Evolutionary conservation across 2,888 invertebrate species (phyloP), one percentile per base, ranked within the genome.

Genomic region (Lasioglossum oenotherae): DNA sequence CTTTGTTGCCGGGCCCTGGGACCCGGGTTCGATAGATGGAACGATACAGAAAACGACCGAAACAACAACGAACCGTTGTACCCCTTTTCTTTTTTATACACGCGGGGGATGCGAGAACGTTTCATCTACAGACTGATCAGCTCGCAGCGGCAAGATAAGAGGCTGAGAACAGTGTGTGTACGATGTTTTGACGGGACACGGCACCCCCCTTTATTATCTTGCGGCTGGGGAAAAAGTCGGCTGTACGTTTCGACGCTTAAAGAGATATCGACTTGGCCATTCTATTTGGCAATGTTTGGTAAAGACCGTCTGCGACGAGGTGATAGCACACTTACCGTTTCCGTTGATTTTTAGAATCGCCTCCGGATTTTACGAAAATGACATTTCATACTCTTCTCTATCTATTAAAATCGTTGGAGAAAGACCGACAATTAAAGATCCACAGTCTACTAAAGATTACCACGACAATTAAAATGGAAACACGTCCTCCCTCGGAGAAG

Each of bases 31-130:
- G 75, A 79, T 81, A 74, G 83, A 87, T 78, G 73, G 60, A 49
- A 76, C 82, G 87, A 84, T 86, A 86, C 46, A 71, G 83, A 78
- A 81, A 87, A 86, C 86, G 84, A 82, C 74, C 76, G 64, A 64
- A 82, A 86, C 82, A 83, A 86, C 87, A 35, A 57, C 75, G 46
- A 46, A 60, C 64, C 53, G 77, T 69, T 81, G 44, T 86, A 74
- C 53, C 85, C 82, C 44, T 81, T 77, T 71, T 67, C 12, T 44
- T 46, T 79, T 41, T 80, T 80, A 57, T 76, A 74, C 41, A 77
- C 69, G 14, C 44, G 64, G n/a, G 53, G 53, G 74, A 74, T 79
- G 73, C 74, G 80, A 85, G 83, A 73, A 67, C 73, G 80, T 84
- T 84, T 69, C 69, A 80, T 80, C 76, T n/a, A 57, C 44, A 44